Base-by-base conservation (phyloP, 2,113 vertebrate species). In the Calyptommatus sinebrachiatus region DNA sequence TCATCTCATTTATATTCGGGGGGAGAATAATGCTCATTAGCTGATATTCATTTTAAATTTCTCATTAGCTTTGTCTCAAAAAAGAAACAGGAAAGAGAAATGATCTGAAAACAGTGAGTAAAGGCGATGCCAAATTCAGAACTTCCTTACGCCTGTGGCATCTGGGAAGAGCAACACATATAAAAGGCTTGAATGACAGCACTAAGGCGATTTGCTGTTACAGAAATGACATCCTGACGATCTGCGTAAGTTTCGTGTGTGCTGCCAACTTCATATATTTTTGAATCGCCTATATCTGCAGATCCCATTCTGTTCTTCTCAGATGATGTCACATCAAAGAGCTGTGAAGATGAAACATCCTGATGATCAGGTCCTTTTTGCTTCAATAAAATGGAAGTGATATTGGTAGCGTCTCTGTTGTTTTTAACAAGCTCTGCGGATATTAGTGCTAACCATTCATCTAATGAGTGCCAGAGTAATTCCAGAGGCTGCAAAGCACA, bases 111-210 rank as follows among this genome's bases (percentile, higher is more conserved):
- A 50, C 1, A 11, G 28, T 14, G 77, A 62, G 8, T 46, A 50
- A 66, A 61, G 4, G 57, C 57, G 31, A 26, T 26, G 70, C 86
- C 71, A 24, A 77, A 90, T 86, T 73, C 45, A 0, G 77, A 91
- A 77, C 12, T 85, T 84, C 85, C 96, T 94, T 94, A 98, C 98
- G 98, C 97, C 70, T 95, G 97, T 87, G 98, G 98, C 98, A 99
- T 99, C 95, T 99, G 98, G 92, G 97, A 99, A 82, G 98, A 99
- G 83, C 98, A 99, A 95, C 97, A 97, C 97, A 99, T 96, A 86
- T 99, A 99, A 92, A 99, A 99, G 24, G 97, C 97, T 90, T 99
- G 98, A 91, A 99, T 99, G 88, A 99, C 98, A 82, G 98, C 97
- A 77, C 98, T 99, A 79, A 99, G 96, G 14, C 98, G 96, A 90